phyloP scores from a whole-genome alignment of 2,113 vertebrate species.

The Catharus minimus region DNA sequence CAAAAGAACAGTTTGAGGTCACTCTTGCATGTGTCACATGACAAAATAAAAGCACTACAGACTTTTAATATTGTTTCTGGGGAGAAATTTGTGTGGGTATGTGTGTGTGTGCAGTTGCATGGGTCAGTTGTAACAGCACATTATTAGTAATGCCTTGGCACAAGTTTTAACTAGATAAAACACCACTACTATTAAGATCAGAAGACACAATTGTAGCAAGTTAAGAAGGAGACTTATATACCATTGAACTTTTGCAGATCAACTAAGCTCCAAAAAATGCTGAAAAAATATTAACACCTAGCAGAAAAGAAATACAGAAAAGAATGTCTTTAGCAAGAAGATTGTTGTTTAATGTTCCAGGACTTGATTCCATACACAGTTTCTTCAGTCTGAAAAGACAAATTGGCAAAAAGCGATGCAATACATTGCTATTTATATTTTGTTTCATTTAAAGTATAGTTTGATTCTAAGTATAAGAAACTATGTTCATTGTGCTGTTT shows the following conservation, averaged over 20 bases:
- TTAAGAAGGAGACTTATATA: neutral
- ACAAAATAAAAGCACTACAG: neutral
- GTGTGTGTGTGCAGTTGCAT: neutral
- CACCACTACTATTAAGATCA: neutral
- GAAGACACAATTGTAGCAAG: neutral
- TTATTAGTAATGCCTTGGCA: neutral
- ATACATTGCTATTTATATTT: neutral
- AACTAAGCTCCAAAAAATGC: neutral
- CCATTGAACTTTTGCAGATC: neutral
- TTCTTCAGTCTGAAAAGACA: neutral
- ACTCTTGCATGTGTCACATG: neutral
- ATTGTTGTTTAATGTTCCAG: neutral
- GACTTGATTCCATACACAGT: neutral
- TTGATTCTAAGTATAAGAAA: neutral
- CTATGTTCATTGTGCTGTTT: neutral
- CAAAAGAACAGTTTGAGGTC: neutral
- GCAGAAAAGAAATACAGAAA: neutral
- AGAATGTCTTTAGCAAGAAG: fast-evolving
- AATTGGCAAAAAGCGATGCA: neutral
- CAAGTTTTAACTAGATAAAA: neutral
- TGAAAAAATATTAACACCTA: neutral
- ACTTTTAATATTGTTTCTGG: neutral
- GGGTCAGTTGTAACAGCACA: neutral
- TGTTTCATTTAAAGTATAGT: neutral
- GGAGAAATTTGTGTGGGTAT: neutral